phyloP scores from a whole-genome alignment of 2,888 invertebrate genomes.

The Stenichneumon culpator region DNA sequence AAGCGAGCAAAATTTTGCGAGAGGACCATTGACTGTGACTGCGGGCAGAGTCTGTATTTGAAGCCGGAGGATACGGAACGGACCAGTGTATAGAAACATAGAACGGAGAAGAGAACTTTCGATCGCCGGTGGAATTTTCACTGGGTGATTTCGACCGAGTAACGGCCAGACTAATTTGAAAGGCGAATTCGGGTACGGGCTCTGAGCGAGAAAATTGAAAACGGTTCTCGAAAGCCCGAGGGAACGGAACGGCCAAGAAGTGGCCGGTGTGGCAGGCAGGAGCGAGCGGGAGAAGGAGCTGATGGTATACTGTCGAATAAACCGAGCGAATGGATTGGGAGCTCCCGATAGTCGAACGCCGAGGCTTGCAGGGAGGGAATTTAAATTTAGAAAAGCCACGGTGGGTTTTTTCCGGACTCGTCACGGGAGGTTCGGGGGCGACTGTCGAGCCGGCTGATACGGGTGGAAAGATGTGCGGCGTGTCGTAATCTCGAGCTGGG shows the following conservation, averaged over 20 bases:
- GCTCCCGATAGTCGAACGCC: not conserved
- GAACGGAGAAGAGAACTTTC: not conserved
- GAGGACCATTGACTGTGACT: not conserved
- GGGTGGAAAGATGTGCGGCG: not conserved
- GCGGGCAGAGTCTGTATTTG: not conserved
- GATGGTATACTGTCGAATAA: constrained; percentile 3
- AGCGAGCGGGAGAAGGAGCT: not conserved
- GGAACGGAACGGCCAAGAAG: constrained; percentile 9
- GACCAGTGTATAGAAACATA: not conserved
- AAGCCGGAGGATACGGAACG: not conserved
- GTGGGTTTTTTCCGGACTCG: not conserved
- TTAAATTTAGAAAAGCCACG: constrained; percentile 26
- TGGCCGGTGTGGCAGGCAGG: not conserved
- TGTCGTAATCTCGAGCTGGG: not conserved
- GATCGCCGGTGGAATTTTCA: constrained; percentile 14
- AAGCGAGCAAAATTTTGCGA: not conserved
- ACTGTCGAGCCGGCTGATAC: not conserved
- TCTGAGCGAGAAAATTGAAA: constrained; percentile 68
- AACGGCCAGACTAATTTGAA: constrained; percentile 67
- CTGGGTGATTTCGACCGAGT: constrained; percentile 34
- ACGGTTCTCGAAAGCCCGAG: constrained; percentile 39
- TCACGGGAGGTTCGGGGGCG: constrained; percentile 9
- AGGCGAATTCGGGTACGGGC: constrained; percentile 65
- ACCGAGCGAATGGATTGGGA: not conserved
- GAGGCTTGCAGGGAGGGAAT: not conserved